Evolutionary conservation across 2,888 invertebrate genomes (phyloP).

Genomic region (Rhagonycha fulva): DNA sequence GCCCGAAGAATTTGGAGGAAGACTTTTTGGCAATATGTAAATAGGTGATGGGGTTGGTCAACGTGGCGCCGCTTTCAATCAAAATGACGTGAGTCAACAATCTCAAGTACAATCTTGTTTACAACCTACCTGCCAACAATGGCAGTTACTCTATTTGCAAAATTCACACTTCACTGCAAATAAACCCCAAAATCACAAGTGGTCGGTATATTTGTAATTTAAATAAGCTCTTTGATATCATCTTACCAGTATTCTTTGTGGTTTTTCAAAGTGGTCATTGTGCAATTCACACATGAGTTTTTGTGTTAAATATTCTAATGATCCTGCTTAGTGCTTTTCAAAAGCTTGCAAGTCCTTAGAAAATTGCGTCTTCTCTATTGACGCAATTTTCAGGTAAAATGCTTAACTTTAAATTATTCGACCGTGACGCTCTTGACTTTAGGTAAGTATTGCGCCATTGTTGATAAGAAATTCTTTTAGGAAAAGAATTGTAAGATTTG

Average conservation of each 20-base stretch:
- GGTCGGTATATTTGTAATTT: constrained; percentile 23
- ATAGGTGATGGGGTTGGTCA: neutral
- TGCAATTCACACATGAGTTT: constrained; percentile 15
- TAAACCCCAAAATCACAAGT: constrained; percentile 18
- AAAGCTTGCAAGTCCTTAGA: neutral
- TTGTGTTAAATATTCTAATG: constrained; percentile 8
- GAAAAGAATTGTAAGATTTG: neutral
- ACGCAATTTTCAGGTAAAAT: constrained; percentile 15
- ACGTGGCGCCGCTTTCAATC: constrained; percentile 18
- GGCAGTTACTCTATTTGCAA: constrained; percentile 24
- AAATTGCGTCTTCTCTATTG: neutral
- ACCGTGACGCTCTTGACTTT: constrained; percentile 10
- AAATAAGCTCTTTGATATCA: constrained; percentile 5
- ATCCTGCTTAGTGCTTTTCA: neutral
- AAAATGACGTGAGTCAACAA: constrained; percentile 24
- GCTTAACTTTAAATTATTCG: neutral
- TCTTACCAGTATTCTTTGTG: constrained; percentile 3
- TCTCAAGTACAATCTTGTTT: constrained; percentile 20
- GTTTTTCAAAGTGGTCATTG: constrained; percentile 13
- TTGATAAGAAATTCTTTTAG: constrained; percentile 2
- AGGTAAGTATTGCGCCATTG: neutral
- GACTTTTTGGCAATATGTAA: neutral
- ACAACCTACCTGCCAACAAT: constrained; percentile 22
- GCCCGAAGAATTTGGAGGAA: neutral
- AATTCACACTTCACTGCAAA: constrained; percentile 29